Evolutionary conservation across 2,113 vertebrate genomes (phyloP), one percentile per base, ranked within the genome.

Genomic region (Salvator merianae): DNA sequence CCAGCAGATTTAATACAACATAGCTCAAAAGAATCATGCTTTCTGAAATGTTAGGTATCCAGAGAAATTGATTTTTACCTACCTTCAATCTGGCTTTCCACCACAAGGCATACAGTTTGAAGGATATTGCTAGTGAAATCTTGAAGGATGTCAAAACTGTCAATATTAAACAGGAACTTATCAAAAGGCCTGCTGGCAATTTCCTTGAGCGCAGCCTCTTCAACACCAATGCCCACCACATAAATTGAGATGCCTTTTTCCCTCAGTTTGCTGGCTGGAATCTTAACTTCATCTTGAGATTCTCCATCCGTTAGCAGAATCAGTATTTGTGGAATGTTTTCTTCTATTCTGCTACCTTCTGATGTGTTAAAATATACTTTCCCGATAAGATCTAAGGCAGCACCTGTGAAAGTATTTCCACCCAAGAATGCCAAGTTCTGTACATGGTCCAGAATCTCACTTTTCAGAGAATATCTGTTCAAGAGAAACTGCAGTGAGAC

Each of bases 261-360:
- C 79, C 95, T 95, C 66, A 98, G 90, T 1, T 47, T 43, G 32
- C 81, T 89, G 0, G 96, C 96, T 0, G 94, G 92, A 3, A 5
- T 47, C 0, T 75, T n/a, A 8, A 97, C 95, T 1, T 96, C 88
- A 75, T 97, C 97, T 0, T 30, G 36, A 1, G 97, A 97, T 5
- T 94, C 95, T 0, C 97, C 96, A 2, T 97, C 95, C 0, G 96
- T 97, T 88, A 98, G 90, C 63, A 98, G 84, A 82, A 98, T 94
- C 3, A 94, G 92, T 68, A 98, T 89, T 91, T 98, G 97, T 28
- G 97, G 96, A 30, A 97, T 92, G 0, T 89, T 89, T 26, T 93
- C 85, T 53, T 30, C 72, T 22, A 85, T 87, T 50, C 95, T 91
- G 86, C 95, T 97, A 3, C 96, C 96, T 0, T 91, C 93, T 50